Conservation (phyloP, 2,113 vertebrate species). For the Alexandromys fortis region DNA sequence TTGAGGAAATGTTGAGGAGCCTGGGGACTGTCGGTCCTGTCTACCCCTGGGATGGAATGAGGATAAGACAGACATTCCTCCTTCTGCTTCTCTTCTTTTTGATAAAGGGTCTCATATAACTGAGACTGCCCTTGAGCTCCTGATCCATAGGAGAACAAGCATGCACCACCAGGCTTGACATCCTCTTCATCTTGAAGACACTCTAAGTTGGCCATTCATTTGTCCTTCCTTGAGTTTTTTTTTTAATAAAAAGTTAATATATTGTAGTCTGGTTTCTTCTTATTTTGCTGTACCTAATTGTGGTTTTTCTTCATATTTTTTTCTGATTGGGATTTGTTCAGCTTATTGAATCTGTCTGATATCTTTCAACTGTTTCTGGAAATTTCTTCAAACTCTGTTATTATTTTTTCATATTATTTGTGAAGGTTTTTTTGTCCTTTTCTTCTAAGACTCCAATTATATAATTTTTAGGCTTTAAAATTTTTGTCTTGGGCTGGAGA, state of each 20-base stretch:
- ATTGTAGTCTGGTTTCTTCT: background rate
- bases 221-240: background rate
- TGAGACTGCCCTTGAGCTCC: background rate
- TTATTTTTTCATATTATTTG: background rate
- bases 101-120: background rate
- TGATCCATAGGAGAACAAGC: background rate
- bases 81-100: background rate
- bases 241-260: background rate
- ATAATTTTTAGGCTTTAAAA: background rate
- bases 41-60: background rate
- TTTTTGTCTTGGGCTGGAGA: background rate
- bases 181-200: background rate
- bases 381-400: conserved; percentile 1
- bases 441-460: background rate
- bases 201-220: background rate
- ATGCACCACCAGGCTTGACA: background rate
- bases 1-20: background rate
- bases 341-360: background rate
- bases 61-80: background rate
- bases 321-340: background rate
- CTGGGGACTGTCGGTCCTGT: background rate
- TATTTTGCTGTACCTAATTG: background rate
- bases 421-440: background rate
- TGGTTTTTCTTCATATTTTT: background rate
- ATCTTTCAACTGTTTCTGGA: background rate